These are phyloP conservation scores for Cyclargus thomasi DNA, from an alignment of 1,140 invertebrate genomes.

Conservation along the genomic window DNA sequence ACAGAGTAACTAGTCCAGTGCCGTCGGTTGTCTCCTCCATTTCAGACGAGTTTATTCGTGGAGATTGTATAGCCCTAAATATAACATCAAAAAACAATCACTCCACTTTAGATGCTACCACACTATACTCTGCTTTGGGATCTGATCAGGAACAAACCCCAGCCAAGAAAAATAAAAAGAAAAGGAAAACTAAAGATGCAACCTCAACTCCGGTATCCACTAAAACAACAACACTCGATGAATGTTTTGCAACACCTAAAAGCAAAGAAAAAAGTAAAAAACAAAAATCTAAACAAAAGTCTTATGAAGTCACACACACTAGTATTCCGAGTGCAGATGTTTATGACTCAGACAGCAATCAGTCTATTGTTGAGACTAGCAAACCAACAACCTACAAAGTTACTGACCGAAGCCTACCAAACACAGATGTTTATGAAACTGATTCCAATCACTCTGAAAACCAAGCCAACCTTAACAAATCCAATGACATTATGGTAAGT, in stretches of 20 bases:
- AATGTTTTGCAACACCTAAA: constrained; percentile 70
- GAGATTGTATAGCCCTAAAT: constrained; percentile 68
- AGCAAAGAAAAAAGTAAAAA: constrained; percentile 63
- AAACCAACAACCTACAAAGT: constrained; percentile 42
- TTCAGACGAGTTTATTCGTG: constrained; percentile 71
- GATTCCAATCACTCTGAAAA: constrained; percentile 49
- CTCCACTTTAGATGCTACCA: constrained; percentile 50
- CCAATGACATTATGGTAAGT: constrained; percentile 21
- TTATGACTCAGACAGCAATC: constrained; percentile 66
- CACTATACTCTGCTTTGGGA: constrained; percentile 60
- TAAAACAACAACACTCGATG: constrained; percentile 31
- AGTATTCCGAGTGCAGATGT: constrained; percentile 53
- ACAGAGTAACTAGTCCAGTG: constrained; percentile 53
- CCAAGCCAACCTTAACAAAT: constrained; percentile 27
- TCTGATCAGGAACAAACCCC: constrained; percentile 56
- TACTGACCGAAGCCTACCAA: constrained; percentile 46
- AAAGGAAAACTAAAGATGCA: constrained; percentile 45
- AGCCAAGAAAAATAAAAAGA: constrained; percentile 60
- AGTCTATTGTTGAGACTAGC: constrained; percentile 44
- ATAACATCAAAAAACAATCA: constrained; percentile 61
- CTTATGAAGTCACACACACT: constrained; percentile 46
- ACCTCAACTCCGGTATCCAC: constrained; percentile 44
- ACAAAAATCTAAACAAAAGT: constrained; percentile 49
- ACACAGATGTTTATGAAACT: constrained; percentile 53
- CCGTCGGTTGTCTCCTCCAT: constrained; percentile 70